Evolutionary conservation across 2,797 vertebrate genomes (phyloP), one percentile per base, ranked within the genome.

Genomic region (Crax fasciolata): DNA sequence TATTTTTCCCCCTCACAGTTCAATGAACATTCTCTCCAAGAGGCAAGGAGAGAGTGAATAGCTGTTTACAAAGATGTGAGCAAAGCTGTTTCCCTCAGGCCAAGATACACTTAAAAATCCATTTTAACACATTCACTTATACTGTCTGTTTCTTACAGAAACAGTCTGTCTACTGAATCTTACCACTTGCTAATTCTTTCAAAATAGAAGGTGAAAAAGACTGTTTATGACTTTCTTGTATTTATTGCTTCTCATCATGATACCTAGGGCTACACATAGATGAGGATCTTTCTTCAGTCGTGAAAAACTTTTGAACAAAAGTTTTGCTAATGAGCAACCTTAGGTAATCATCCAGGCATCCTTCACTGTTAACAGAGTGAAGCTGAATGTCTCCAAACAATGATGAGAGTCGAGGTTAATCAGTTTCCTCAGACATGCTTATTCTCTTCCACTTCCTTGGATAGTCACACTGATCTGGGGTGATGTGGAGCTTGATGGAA

Each of bases 61-160:
- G 87, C 73, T 96, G 90, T 93, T 96, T 94, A 88, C 84, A 82
- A 94, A 96, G 88, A 89, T 77, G 76, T 89, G 87, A 96, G 84
- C 52, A 93, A 94, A 96, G 52, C 91, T 91, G 20, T 91, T 91
- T 85, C 79, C 90, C 88, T 77, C 62, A 90, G 90, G 89, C 82
- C 87, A 88, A 81, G 21, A 65, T 76, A 84, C 51, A 81, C 87
- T 92, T 92, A 80, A 94, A 95, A 95, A 90, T 75, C 86, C 76
- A 75, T 89, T 96, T 94, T 94, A 94, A 77, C 67, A 71, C 67
- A 43, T 65, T 14, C 76, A 49, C 25, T 91, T 91, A 41, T 6
- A 52, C 51, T 87, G 13, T 93, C 73, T 82, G 32, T 91, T 89
- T 85, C 75, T 91, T 72, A 78, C 61, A 83, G 87, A 91, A 95